A percentile compares a stretch with the other conserved stretches of the same genome.
These are phyloP conservation scores for Ceyx margarethae DNA, from an alignment of 2,113 vertebrate genomes.

Conservation along the genomic window DNA sequence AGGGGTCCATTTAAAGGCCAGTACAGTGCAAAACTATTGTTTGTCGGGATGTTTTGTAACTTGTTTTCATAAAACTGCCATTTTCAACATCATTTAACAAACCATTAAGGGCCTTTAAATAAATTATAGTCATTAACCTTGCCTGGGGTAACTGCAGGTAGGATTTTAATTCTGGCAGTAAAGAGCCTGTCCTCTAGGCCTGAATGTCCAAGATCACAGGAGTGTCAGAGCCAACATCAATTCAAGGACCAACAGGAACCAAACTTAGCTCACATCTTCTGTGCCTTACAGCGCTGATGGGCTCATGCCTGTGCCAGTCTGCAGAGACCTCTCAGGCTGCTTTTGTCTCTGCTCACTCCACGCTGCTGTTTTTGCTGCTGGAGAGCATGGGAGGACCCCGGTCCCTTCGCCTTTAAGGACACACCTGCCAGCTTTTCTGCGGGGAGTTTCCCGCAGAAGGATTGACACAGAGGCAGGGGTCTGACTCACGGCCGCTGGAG, in stretches of 20 bases:
- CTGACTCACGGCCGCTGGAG: slow-evolving; percentile 30
- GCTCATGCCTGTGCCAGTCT: not conserved
- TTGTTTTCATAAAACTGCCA: not conserved
- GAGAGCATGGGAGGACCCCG: not conserved
- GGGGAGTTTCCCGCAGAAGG: slow-evolving; percentile 10
- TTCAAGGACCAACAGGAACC: not conserved
- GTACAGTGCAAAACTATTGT: not conserved
- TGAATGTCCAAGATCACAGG: not conserved
- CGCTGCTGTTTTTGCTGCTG: not conserved
- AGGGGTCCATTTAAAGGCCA: not conserved
- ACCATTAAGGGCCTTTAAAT: slow-evolving; percentile 27
- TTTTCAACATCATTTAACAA: slow-evolving; percentile 56
- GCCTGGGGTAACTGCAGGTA: not conserved
- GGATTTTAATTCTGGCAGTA: slow-evolving; percentile 10
- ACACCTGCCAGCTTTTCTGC: not conserved
- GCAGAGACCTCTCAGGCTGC: not conserved
- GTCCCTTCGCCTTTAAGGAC: not conserved
- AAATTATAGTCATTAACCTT: slow-evolving; percentile 42
- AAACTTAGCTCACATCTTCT: slow-evolving; percentile 3
- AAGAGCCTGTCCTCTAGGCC: slow-evolving; percentile 33
- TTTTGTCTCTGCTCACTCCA: not conserved
- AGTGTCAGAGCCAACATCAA: not conserved
- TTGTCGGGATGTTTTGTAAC: not conserved
- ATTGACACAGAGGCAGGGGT: not conserved
- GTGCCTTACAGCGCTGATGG: not conserved